Evolutionary conservation across 2,888 invertebrate species (phyloP).

Genomic region (Schrankia costaestrigalis): DNA sequence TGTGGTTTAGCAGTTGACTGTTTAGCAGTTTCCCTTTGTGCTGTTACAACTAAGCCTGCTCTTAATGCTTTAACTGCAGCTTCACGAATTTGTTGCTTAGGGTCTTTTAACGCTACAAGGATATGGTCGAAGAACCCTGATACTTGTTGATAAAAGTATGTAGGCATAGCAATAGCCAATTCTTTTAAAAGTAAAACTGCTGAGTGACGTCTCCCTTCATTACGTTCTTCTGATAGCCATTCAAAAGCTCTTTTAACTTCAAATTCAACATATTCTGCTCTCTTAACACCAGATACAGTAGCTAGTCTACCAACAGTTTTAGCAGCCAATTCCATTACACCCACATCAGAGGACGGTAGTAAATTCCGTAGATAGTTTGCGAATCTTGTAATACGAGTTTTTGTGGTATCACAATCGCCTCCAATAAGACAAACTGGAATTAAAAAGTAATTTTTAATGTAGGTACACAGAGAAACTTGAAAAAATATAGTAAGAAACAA

Average conservation of each 20-base stretch:
- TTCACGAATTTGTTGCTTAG: constrained; percentile 94
- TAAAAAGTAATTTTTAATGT: neutral
- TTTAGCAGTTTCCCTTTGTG: constrained; percentile 97
- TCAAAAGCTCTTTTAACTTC: constrained; percentile 98
- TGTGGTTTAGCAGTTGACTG: constrained; percentile 92
- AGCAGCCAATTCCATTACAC: constrained; percentile 97
- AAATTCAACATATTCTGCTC: constrained; percentile 98
- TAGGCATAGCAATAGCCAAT: constrained; percentile 96
- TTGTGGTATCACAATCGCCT: constrained; percentile 95
- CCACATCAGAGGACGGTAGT: constrained; percentile 93
- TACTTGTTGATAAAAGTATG: constrained; percentile 97
- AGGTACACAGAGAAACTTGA: neutral
- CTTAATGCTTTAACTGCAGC: constrained; percentile 96
- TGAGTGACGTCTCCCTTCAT: constrained; percentile 95
- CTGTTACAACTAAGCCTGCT: constrained; percentile 95
- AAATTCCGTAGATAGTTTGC: constrained; percentile 95
- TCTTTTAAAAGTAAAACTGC: constrained; percentile 96
- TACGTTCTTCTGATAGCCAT: constrained; percentile 94
- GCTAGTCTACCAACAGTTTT: constrained; percentile 97
- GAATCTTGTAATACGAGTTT: constrained; percentile 93
- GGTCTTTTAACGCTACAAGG: constrained; percentile 94
- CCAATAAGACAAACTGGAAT: constrained; percentile 86
- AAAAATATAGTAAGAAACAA: neutral
- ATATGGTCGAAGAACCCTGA: constrained; percentile 96
- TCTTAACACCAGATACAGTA: constrained; percentile 93